phyloP scores from a whole-genome alignment of 2,888 invertebrate genomes.

The Biston stratarius region DNA sequence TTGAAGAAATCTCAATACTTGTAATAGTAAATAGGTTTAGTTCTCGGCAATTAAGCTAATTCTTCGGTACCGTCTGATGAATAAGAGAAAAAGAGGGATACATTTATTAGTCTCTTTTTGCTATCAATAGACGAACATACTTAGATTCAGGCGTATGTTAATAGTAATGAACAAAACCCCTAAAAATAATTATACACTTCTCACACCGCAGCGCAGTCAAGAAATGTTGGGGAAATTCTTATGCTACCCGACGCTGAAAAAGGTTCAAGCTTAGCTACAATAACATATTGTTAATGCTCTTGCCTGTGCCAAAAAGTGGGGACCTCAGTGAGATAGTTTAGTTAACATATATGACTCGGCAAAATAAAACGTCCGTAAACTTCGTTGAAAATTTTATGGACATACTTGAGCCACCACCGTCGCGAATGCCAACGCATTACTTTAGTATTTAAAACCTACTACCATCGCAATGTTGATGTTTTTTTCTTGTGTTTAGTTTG shows the following conservation, averaged over 20 bases:
- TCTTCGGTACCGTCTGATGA: too few species aligned
- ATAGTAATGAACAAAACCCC: background rate
- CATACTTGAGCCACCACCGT: background rate
- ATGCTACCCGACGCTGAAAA: conserved; percentile 21
- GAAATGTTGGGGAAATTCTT: conserved; percentile 6
- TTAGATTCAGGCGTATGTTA: background rate
- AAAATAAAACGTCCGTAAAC: conserved; percentile 18
- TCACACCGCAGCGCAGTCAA: background rate
- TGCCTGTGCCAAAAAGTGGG: conserved; percentile 7
- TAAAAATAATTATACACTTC: background rate
- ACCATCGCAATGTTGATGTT: background rate
- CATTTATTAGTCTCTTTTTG: too few species aligned
- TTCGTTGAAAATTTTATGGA: background rate
- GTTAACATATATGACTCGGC: conserved; percentile 26
- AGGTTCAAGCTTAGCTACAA: conserved; percentile 15
- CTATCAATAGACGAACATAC: too few species aligned
- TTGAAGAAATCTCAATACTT: too few species aligned
- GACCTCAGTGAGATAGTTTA: conserved; percentile 15
- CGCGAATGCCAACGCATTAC: background rate
- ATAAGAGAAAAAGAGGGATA: too few species aligned
- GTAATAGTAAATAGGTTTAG: too few species aligned
- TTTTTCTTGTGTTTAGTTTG: background rate
- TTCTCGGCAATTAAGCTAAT: too few species aligned
- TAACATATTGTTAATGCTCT: conserved; percentile 21
- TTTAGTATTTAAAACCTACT: background rate